Percentiles rank a stretch among this genome's conserved stretches.
phyloP scores from a whole-genome alignment of 2,113 vertebrate genomes.

The Calidris pugnax region DNA sequence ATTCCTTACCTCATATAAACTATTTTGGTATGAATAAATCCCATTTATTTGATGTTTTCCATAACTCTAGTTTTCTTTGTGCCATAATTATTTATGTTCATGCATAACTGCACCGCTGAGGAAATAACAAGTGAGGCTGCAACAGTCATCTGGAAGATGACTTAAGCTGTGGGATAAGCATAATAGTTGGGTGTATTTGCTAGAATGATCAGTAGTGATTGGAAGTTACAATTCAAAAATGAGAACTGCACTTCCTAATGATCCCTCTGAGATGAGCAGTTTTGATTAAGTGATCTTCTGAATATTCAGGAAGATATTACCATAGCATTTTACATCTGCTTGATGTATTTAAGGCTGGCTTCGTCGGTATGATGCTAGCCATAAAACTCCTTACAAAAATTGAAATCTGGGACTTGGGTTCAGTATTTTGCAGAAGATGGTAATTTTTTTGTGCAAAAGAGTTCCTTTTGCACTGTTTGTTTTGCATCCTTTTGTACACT shows the following conservation, averaged over 20 bases:
- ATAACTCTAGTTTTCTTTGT: not conserved
- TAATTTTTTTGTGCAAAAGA: not conserved
- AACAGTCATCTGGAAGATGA: not conserved
- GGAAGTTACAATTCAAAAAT: not conserved
- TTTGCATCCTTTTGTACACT: not conserved
- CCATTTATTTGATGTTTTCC: not conserved
- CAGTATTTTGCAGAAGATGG: not conserved
- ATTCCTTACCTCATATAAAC: not conserved
- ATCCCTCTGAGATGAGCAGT: not conserved
- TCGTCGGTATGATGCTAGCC: not conserved
- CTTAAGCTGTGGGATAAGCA: not conserved
- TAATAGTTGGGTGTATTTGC: not conserved
- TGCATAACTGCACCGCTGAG: not conserved
- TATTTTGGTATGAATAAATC: not conserved
- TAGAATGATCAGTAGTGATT: not conserved
- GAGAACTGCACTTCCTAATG: conserved; percentile 1
- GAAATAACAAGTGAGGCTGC: not conserved
- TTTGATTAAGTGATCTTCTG: conserved; percentile 14
- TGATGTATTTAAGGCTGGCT: not conserved
- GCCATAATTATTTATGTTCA: not conserved
- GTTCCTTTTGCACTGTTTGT: not conserved
- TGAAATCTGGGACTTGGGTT: not conserved
- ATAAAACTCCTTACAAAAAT: not conserved
- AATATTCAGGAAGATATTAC: not conserved
- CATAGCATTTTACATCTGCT: not conserved